Evolutionary conservation across 2,888 invertebrate species (phyloP).

Genomic region (Adela reaumurella): DNA sequence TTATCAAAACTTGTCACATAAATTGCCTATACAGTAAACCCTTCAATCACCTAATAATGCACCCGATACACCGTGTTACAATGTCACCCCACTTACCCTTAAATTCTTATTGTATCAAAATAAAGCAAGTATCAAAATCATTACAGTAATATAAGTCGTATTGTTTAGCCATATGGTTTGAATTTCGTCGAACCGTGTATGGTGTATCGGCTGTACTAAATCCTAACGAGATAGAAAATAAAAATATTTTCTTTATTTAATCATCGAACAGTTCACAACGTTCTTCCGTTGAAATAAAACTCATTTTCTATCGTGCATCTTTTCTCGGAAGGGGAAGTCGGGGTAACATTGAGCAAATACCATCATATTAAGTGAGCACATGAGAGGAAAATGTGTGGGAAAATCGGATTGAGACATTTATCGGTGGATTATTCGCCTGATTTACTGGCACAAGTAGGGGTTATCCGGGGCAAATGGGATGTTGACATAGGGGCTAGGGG

Average conservation of each 20-base stretch:
- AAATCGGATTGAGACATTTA: slow-evolving; percentile 56
- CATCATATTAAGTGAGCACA: slow-evolving; percentile 56
- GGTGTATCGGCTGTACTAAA: background rate
- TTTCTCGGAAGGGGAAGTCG: background rate
- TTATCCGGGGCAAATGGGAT: background rate
- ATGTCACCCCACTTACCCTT: slow-evolving; percentile 40
- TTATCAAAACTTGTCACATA: slow-evolving; percentile 27
- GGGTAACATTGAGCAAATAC: slow-evolving; percentile 26
- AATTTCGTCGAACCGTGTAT: background rate
- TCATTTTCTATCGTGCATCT: too few relatives aligned
- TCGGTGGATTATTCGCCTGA: slow-evolving; percentile 53
- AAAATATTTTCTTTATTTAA: background rate
- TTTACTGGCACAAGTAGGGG: slow-evolving; percentile 43
- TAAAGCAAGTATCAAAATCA: background rate
- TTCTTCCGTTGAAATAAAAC: too few relatives aligned
- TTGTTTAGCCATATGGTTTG: background rate
- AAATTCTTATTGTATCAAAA: slow-evolving; percentile 7
- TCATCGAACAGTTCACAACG: too few relatives aligned
- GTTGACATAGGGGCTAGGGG: background rate
- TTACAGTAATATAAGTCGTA: background rate
- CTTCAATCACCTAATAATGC: slow-evolving; percentile 56
- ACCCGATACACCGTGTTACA: slow-evolving; percentile 52
- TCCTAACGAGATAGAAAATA: background rate
- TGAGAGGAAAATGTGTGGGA: slow-evolving; percentile 57
- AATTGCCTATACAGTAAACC: slow-evolving; percentile 32